Evolutionary conservation across 2,113 vertebrate genomes (phyloP).

Genomic region (Passer domesticus): DNA sequence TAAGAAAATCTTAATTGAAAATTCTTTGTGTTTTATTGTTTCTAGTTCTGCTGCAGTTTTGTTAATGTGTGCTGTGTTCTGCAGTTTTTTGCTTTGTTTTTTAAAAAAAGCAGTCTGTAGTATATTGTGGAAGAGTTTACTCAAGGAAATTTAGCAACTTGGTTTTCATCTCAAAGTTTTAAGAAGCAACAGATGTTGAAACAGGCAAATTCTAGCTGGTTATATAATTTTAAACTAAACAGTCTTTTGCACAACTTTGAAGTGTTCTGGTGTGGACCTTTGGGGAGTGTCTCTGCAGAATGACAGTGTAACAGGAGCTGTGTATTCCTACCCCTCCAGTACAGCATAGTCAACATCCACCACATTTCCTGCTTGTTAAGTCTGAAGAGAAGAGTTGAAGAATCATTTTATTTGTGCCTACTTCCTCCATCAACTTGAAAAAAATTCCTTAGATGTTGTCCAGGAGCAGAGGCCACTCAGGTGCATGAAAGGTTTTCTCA

Average conservation of each 20-base stretch:
- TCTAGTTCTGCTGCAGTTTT: not conserved
- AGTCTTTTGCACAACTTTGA: not conserved
- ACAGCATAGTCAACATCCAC: not conserved
- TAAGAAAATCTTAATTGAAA: not conserved
- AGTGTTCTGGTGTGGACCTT: not conserved
- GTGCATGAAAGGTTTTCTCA: not conserved
- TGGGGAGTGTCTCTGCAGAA: not conserved
- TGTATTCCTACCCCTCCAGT: not conserved
- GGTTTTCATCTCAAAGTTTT: not conserved
- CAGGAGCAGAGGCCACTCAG: not conserved
- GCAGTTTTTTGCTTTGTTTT: not conserved
- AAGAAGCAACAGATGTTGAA: not conserved
- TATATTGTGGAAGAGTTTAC: not conserved
- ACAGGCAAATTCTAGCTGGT: not conserved
- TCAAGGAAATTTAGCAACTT: not conserved
- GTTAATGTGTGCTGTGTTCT: not conserved
- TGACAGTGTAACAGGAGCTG: not conserved
- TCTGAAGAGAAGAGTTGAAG: not conserved
- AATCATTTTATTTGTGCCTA: not conserved
- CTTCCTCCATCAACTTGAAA: not conserved
- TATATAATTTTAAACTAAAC: not conserved
- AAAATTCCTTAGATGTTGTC: not conserved
- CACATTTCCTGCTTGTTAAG: not conserved
- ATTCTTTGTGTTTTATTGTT: not conserved
- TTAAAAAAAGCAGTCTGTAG: not conserved